Conservation (phyloP, 2,888 invertebrate genomes). For the Tipula unca region DNA sequence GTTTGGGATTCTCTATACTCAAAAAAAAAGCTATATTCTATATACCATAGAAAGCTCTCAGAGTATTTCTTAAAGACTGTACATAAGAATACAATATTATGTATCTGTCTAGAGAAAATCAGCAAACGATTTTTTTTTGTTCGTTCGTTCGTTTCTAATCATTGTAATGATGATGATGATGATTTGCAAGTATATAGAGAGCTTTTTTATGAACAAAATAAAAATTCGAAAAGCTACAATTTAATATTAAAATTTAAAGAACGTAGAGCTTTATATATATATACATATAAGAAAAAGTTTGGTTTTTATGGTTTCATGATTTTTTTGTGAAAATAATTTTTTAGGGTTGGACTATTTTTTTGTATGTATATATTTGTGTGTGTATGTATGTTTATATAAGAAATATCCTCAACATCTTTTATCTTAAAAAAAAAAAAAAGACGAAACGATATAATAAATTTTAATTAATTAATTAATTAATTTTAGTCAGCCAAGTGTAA, state of each 20-base stretch:
- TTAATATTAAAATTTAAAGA: background rate
- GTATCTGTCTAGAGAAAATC: background rate
- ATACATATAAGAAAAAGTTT: background rate
- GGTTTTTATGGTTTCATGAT: background rate
- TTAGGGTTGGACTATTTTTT: background rate
- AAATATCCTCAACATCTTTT: conserved; percentile 14
- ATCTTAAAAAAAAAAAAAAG: background rate
- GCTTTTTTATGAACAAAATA: background rate
- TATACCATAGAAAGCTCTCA: background rate
- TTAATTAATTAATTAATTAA: conserved; percentile 15
- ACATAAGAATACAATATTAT: background rate
- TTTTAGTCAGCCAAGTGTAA: conserved; percentile 15
- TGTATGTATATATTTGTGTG: background rate
- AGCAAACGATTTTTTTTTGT: background rate
- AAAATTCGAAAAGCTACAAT: background rate
- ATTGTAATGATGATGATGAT: background rate
- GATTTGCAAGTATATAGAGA: background rate
- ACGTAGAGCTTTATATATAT: background rate
- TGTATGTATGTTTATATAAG: background rate
- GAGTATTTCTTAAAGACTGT: background rate
- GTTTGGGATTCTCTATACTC: background rate
- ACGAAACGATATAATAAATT: conserved; percentile 14
- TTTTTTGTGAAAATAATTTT: conserved; percentile 9
- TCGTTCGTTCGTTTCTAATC: background rate
- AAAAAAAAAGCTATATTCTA: background rate